Conservation (phyloP, 2,888 invertebrate genomes). For the Limnephilus rhombicus region DNA sequence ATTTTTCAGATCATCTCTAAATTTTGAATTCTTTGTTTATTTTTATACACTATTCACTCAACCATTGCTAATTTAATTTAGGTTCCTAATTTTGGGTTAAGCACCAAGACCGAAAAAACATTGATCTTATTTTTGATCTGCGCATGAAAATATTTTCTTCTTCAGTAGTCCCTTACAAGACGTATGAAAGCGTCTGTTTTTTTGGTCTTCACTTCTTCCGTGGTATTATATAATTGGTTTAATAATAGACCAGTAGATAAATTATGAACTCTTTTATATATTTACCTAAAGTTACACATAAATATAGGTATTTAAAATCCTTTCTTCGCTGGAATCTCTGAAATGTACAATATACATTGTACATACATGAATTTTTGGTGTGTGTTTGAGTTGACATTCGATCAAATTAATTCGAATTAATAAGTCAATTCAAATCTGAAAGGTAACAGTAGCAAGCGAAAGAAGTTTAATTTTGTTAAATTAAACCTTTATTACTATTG, state of each 20-base stretch:
- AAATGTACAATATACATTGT: no score
- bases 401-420: background rate
- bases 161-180: background rate
- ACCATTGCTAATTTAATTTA: background rate
- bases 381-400: background rate
- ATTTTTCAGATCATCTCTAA: background rate
- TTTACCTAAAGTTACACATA: background rate
- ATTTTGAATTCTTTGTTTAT: background rate
- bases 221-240: background rate
- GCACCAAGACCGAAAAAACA: background rate
- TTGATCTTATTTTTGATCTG: background rate
- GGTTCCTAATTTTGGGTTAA: background rate
- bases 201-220: background rate
- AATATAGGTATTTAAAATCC: background rate
- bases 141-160: background rate
- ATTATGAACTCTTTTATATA: background rate
- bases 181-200: background rate
- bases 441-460: background rate
- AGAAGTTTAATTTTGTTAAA: background rate
- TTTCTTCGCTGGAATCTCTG: background rate
- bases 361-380: background rate
- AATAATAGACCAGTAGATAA: background rate
- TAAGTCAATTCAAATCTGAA: background rate
- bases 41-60: background rate
- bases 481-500: background rate